Percentiles rank a stretch among this genome's conserved stretches.
phyloP scores from a whole-genome alignment of 35 echinoderm and acorn worm genomes.

The Nesometra sesokonis region DNA sequence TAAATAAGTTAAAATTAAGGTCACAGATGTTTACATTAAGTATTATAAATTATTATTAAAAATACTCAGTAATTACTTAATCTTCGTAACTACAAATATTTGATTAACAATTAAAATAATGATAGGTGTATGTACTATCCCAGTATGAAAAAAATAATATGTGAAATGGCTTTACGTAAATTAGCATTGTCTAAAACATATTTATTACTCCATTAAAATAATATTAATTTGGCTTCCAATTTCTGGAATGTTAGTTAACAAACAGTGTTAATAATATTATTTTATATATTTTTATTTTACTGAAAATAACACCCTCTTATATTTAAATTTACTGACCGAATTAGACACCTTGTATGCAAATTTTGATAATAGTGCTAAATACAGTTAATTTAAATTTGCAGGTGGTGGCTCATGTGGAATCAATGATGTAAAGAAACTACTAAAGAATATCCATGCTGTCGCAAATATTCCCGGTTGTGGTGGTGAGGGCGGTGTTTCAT shows the following conservation, averaged over 20 bases:
- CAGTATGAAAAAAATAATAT: too few relatives aligned
- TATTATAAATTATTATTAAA: too few relatives aligned
- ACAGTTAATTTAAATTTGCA: slow-evolving; percentile 9
- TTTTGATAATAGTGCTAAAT: neutral
- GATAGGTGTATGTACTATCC: too few relatives aligned
- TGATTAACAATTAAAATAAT: too few relatives aligned
- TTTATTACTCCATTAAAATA: too few relatives aligned
- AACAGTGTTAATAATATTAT: neutral
- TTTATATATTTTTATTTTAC: neutral
- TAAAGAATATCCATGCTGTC: slow-evolving; percentile 52
- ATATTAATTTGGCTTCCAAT: too few relatives aligned
- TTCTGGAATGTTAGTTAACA: neutral
- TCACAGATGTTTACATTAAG: too few relatives aligned
- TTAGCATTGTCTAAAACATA: too few relatives aligned
- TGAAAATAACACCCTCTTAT: neutral
- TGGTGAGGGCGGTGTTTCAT: slow-evolving; percentile 10
- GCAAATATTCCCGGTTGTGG: slow-evolving; percentile 35
- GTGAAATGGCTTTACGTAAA: too few relatives aligned
- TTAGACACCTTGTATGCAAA: neutral
- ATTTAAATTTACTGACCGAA: neutral
- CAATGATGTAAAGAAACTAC: slow-evolving; percentile 69
- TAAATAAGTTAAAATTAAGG: too few relatives aligned
- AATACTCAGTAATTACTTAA: too few relatives aligned
- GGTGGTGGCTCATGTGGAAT: slow-evolving; percentile 47
- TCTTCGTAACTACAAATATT: too few relatives aligned